Conservation (phyloP, 2,888 invertebrate species). For the Erebia aethiops region DNA sequence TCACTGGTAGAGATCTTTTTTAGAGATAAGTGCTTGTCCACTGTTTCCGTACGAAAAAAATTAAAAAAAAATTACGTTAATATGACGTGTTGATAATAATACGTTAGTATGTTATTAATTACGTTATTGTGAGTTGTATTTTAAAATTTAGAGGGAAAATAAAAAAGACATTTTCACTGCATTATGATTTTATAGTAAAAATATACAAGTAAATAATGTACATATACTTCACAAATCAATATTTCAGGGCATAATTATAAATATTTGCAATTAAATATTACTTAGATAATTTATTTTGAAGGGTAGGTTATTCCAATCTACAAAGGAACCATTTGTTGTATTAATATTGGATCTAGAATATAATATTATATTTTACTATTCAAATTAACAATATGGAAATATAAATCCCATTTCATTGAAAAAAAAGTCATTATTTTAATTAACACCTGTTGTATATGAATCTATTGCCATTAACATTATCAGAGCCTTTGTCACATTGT, state of each 20-base stretch:
- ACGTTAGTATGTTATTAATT: too few relatives aligned
- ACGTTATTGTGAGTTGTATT: constrained; percentile 7
- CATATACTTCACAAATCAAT: constrained; percentile 76
- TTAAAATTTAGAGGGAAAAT: constrained; percentile 42
- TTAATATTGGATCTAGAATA: constrained; percentile 30
- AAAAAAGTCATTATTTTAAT: not conserved
- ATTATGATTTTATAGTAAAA: constrained; percentile 82
- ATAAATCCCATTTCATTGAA: not conserved
- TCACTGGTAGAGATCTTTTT: too few relatives aligned
- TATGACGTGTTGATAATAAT: too few relatives aligned
- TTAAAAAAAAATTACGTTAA: too few relatives aligned
- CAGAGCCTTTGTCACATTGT: constrained; percentile 20
- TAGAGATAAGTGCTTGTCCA: too few relatives aligned
- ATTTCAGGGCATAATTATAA: constrained; percentile 58
- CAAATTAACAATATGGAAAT: constrained; percentile 3
- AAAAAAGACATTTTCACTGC: constrained; percentile 75
- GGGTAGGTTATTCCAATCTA: constrained; percentile 34
- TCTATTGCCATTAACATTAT: constrained; percentile 21
- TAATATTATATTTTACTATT: constrained; percentile 9
- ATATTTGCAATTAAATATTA: constrained; percentile 37
- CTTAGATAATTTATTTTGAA: constrained; percentile 31
- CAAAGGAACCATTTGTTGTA: constrained; percentile 36
- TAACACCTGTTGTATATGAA: not conserved
- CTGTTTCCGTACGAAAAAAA: too few relatives aligned
- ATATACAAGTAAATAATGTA: constrained; percentile 79